Conservation (phyloP, 2,888 invertebrate species). For the Abscondita cerata region DNA sequence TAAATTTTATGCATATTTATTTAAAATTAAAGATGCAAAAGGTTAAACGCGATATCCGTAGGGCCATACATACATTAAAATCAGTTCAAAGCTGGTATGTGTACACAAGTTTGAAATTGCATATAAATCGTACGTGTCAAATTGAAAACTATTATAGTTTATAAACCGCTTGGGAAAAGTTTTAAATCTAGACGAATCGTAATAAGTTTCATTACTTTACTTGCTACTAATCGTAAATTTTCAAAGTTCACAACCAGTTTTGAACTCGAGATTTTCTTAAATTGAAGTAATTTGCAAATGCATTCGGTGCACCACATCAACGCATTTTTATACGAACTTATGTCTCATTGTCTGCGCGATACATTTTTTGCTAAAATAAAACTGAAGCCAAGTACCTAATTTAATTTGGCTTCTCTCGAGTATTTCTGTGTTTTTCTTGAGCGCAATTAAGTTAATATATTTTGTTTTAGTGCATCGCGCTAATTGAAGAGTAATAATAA, state of each 20-base stretch:
- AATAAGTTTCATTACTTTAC: conserved; percentile 11
- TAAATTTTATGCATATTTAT: conserved; percentile 30
- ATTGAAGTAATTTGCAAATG: conserved; percentile 5
- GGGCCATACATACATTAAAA: conserved; percentile 1
- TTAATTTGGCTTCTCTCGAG: conserved; percentile 28
- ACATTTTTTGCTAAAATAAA: conserved; percentile 25
- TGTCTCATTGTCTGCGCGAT: neutral
- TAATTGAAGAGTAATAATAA: too few species aligned
- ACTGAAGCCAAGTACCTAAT: conserved; percentile 28
- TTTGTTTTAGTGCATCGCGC: conserved; percentile 15
- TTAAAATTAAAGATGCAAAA: conserved; percentile 13
- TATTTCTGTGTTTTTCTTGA: conserved; percentile 23
- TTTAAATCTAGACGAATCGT: conserved; percentile 18
- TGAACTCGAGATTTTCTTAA: neutral
- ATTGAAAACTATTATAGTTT: conserved; percentile 27
- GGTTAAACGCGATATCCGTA: neutral
- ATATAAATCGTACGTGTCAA: conserved; percentile 22
- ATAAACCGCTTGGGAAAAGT: conserved; percentile 20
- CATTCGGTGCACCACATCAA: neutral
- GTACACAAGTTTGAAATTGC: too few species aligned
- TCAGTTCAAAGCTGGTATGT: neutral
- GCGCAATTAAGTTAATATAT: conserved; percentile 32
- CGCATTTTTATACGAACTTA: too few species aligned
- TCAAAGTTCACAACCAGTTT: conserved; percentile 14
- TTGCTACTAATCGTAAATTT: conserved; percentile 21